Percentiles rank a stretch among this genome's conserved stretches.
Evolutionary conservation across 2,888 invertebrate genomes (phyloP).

Genomic region (Endomychus coccineus): DNA sequence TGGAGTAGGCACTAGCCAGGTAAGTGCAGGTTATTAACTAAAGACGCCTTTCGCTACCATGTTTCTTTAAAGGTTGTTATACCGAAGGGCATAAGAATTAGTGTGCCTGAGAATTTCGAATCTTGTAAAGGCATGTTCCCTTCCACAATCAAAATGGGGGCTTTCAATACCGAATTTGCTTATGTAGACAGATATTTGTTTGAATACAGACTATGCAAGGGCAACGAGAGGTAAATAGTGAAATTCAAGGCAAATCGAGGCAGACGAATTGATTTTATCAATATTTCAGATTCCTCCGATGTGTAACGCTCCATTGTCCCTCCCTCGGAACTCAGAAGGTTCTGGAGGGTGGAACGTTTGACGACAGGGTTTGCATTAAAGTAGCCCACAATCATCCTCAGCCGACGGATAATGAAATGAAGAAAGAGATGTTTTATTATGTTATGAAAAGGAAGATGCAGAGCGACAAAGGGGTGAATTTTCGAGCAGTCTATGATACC

Average conservation of each 20-base stretch:
- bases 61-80: constrained; percentile 8
- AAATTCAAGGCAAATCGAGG: background rate
- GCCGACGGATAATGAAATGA: constrained; percentile 25
- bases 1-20: constrained; percentile 7
- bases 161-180: constrained; percentile 30
- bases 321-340: constrained; percentile 27
- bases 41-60: background rate
- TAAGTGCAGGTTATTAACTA: background rate
- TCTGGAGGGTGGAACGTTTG: constrained; percentile 19
- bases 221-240: constrained; percentile 11
- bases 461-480: constrained; percentile 34
- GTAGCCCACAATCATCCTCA: constrained; percentile 33
- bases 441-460: constrained; percentile 36
- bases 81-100: constrained; percentile 23
- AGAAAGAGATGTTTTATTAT: constrained; percentile 36
- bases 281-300: constrained; percentile 29
- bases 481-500: constrained; percentile 35
- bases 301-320: constrained; percentile 29
- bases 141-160: constrained; percentile 23
- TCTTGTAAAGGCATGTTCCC: constrained; percentile 27
- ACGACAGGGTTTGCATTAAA: constrained; percentile 24
- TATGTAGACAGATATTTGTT: constrained; percentile 34
- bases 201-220: constrained; percentile 33
- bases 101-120: constrained; percentile 22
- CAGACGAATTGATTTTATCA: background rate